Base-by-base conservation (phyloP, 64 coral and sea anemone species). In the Actinia tenebrosa region DNA sequence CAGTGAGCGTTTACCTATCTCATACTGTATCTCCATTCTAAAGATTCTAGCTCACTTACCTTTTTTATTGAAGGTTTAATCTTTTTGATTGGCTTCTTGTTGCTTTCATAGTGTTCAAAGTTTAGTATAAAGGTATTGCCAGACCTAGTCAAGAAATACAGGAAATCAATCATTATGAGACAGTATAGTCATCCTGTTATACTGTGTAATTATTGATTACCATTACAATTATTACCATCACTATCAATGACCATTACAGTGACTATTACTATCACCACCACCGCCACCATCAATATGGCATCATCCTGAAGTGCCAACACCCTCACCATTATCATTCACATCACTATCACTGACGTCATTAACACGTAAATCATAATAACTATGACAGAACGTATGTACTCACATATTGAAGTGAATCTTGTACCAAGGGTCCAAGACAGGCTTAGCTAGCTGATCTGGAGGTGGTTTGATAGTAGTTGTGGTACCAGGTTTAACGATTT, bases 391-490 rank as follows among this genome's bases (percentile, higher is more conserved):
- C 7, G 10, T 23, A 66, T 81, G 20, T 30, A 81, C 79, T 81
- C 45, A 81, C 79, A 81, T 81, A 42, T 45, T 81, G 16, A 53
- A 45, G 27, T 81, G 79, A 52, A 84, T 84, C 82, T 84, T 84
- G 82, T 59, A 84, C 44, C 53, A 84, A 26, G 82, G 82, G 10
- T 66, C 63, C 7, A n/a, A 1, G 20, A 66, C 19, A 66, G 63
- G 63, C 10, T 66, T 66, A 23, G 63, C 63, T 7, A 66, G n/a
- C n/a, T 66, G 10, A 66, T 66, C 63, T 8, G 63, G 63, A 3
- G 63, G 63, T 66, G 63, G 63, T 23, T 66, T 66, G 63, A 66
- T 20, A 66, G 22, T 66, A 23, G 63, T 66, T 66, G 63, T 66
- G 63, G 10, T 66, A 66, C 63, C 63, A 23, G 5, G 5, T 66